phyloP scores from a whole-genome alignment of 2,113 vertebrate genomes.

The Myrmecophaga tridactyla region DNA sequence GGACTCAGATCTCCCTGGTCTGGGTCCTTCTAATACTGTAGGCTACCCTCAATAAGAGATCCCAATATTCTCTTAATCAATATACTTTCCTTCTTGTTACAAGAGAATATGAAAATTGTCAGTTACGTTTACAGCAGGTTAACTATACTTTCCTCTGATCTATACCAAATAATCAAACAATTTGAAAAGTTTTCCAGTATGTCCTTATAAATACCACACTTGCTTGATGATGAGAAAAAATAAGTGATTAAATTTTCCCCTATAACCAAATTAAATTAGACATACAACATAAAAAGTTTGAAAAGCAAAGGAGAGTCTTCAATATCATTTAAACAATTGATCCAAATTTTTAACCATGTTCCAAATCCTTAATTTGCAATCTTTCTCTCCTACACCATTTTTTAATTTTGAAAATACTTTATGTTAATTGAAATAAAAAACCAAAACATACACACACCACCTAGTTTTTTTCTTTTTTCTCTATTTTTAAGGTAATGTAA shows the following conservation, averaged over 20 bases:
- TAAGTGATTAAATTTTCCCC: conserved; percentile 12
- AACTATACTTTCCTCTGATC: conserved; percentile 41
- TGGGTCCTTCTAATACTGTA: conserved; percentile 1
- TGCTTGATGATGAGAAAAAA: conserved; percentile 15
- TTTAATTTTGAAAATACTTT: conserved; percentile 41
- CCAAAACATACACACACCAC: background rate
- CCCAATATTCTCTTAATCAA: conserved; percentile 29
- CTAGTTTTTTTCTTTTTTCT: background rate
- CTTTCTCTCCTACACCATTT: background rate
- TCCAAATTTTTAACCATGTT: background rate
- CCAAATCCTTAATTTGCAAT: background rate
- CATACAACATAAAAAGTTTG: background rate
- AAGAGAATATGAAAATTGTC: conserved; percentile 16
- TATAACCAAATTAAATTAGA: conserved; percentile 26
- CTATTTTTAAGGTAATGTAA: conserved; percentile 26
- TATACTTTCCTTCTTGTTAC: background rate
- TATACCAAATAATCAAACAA: conserved; percentile 32
- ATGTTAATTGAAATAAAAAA: conserved; percentile 32
- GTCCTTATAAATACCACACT: background rate
- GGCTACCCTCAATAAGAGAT: background rate
- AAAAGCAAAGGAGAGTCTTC: conserved; percentile 15
- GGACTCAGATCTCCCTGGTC: background rate
- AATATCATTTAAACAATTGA: background rate
- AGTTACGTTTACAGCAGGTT: background rate
- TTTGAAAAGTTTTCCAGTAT: conserved; percentile 34